phyloP scores from a whole-genome alignment of 2,797 vertebrate genomes.

The Oophaga sylvatica region DNA sequence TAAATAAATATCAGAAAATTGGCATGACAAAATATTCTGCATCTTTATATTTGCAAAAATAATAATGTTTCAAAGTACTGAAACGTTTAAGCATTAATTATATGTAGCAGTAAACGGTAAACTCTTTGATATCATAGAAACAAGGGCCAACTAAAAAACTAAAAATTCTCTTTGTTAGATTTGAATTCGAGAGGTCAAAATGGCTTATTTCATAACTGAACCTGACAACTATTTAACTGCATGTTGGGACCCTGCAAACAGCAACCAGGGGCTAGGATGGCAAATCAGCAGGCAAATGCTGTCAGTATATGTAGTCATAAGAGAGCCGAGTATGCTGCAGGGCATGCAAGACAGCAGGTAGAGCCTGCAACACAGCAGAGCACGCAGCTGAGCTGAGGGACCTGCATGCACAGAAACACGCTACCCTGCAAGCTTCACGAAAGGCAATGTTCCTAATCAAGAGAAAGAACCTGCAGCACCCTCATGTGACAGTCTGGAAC shows the following conservation, averaged over 20 bases:
- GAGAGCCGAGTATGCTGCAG: slow-evolving; percentile 29
- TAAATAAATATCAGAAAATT: no score
- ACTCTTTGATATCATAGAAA: no score
- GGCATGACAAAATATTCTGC: no score
- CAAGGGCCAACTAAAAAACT: no score
- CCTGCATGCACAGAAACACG: not conserved
- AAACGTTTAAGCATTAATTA: no score
- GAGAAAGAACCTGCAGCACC: slow-evolving; percentile 9
- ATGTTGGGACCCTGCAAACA: not conserved
- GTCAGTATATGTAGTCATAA: not conserved
- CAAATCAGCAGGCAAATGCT: not conserved
- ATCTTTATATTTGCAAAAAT: no score
- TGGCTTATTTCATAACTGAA: no score
- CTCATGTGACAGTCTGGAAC: not conserved
- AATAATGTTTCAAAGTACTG: no score
- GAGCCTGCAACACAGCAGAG: not conserved
- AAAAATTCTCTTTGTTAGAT: no score
- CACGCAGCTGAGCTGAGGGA: slow-evolving; percentile 8
- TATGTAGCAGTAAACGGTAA: no score
- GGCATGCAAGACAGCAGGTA: not conserved
- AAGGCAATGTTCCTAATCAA: not conserved
- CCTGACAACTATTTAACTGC: no score
- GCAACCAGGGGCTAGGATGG: not conserved
- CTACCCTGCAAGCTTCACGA: slow-evolving; percentile 1
- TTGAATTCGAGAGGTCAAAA: no score